Evolutionary conservation across 2,113 vertebrate species (phyloP).

Genomic region (Psittacara wagleri): DNA sequence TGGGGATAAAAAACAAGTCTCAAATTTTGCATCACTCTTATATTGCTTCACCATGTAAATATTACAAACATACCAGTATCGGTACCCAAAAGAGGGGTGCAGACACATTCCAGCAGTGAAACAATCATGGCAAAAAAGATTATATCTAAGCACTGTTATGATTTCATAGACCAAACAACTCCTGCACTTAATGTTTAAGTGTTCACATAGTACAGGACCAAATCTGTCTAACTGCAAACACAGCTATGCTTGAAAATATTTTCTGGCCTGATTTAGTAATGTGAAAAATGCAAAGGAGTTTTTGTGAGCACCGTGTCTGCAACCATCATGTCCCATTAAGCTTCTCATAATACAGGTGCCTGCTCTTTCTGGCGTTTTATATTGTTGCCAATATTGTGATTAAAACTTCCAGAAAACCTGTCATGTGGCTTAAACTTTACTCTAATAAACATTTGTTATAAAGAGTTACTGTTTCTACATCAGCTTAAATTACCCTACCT

Average conservation of each 20-base stretch:
- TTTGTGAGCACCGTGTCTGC: not conserved
- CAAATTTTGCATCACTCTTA: not conserved
- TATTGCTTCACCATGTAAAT: not conserved
- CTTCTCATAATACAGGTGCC: not conserved
- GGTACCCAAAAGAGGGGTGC: not conserved
- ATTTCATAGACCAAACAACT: not conserved
- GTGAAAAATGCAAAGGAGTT: not conserved
- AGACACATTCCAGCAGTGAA: not conserved
- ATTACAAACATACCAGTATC: not conserved
- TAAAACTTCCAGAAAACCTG: not conserved
- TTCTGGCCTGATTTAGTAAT: not conserved
- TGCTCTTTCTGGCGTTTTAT: not conserved
- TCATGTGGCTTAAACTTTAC: not conserved
- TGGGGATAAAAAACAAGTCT: not conserved
- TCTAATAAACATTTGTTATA: not conserved
- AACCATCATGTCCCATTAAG: not conserved
- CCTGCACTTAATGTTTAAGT: not conserved
- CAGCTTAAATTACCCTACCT: not conserved
- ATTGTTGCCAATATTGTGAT: not conserved
- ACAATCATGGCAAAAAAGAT: not conserved
- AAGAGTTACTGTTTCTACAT: not conserved
- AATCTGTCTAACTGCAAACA: not conserved
- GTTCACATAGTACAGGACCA: not conserved
- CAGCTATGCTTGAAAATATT: not conserved
- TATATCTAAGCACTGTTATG: not conserved